Conservation (phyloP, 2,888 invertebrate genomes). For the Aspidapion aeneum region DNA sequence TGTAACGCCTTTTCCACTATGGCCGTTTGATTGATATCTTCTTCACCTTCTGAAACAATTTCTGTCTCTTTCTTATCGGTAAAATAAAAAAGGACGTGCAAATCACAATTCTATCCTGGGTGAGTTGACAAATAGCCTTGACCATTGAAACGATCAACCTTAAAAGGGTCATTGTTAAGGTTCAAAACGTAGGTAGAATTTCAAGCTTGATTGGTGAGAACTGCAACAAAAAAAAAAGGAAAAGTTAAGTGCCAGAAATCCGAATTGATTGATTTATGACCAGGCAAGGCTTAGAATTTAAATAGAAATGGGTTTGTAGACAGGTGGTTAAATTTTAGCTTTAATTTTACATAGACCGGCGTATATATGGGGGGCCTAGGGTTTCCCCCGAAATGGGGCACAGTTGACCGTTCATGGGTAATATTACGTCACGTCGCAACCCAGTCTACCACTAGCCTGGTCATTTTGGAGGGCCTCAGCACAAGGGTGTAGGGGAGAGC, state of each 20-base stretch:
- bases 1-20: background rate
- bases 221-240: background rate
- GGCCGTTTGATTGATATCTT: background rate
- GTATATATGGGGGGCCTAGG: too few relatives aligned
- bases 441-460: too few relatives aligned
- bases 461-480: too few relatives aligned
- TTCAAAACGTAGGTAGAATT: background rate
- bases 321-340: background rate
- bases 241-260: background rate
- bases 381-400: too few relatives aligned
- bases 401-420: too few relatives aligned
- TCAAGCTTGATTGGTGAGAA: background rate
- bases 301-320: background rate
- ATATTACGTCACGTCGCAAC: too few relatives aligned
- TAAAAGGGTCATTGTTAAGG: background rate
- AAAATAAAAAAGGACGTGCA: background rate
- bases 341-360: background rate
- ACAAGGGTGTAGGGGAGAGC: too few relatives aligned
- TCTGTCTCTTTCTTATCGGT: background rate
- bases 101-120: background rate
- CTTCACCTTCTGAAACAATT: background rate
- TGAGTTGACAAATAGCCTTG: background rate
- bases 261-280: background rate
- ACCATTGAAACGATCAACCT: background rate
- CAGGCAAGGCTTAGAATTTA: background rate